These are phyloP conservation scores for Gobio gobio DNA, from an alignment of 2,113 vertebrate species.

Conservation along the genomic window DNA sequence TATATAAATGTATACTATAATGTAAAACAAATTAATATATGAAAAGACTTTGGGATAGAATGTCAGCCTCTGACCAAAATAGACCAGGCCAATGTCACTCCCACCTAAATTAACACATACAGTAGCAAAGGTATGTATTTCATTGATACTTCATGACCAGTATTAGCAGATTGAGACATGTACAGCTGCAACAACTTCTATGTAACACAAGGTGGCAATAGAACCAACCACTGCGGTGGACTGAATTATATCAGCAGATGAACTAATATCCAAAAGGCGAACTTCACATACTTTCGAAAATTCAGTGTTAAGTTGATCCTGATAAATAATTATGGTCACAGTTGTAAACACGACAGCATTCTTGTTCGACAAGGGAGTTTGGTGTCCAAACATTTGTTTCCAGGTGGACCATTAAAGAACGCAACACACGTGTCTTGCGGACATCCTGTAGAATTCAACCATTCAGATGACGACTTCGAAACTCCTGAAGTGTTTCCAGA, in stretches of 20 bases:
- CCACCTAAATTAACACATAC: background rate
- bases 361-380: no score
- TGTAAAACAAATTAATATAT: conserved; percentile 1
- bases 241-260: background rate
- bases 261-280: background rate
- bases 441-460: no score
- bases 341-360: no score
- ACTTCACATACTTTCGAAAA: no score
- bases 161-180: background rate
- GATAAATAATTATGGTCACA: no score
- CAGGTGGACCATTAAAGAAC: no score
- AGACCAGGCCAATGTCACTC: background rate
- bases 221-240: conserved; percentile 1
- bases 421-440: no score
- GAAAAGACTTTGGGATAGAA: background rate
- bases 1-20: no score
- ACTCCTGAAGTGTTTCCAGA: no score
- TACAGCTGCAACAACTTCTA: background rate
- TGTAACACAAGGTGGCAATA: conserved; percentile 53
- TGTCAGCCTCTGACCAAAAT: background rate
- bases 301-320: no score
- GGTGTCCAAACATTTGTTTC: no score
- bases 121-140: background rate
- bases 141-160: background rate
- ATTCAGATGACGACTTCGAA: no score